Conservation (phyloP, 2,113 vertebrate species). For the Seriola rivoliana region DNA sequence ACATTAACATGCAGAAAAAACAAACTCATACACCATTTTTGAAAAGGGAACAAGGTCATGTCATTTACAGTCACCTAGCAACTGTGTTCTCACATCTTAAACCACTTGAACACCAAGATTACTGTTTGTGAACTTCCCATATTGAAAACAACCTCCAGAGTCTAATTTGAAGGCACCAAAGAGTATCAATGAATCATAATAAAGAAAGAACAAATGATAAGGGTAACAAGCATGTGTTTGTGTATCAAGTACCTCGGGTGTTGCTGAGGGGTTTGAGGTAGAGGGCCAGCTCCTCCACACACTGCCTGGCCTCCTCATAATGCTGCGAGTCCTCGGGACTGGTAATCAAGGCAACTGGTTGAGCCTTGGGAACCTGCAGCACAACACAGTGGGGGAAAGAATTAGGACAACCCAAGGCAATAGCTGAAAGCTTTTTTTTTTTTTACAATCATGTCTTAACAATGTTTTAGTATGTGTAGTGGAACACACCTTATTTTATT, state of each 20-base stretch:
- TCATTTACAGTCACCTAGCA: neutral
- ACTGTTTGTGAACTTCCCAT: neutral
- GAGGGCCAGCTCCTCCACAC: slow-evolving; percentile 97
- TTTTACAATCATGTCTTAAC: neutral
- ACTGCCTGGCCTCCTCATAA: slow-evolving; percentile 97
- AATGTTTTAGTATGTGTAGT: neutral
- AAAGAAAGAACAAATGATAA: neutral
- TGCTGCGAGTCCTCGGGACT: slow-evolving; percentile 96
- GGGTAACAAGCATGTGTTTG: neutral
- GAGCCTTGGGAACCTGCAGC: slow-evolving; percentile 93
- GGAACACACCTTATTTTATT: neutral
- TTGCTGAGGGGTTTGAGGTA: slow-evolving; percentile 99
- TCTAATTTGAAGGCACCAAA: neutral
- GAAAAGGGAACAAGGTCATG: neutral
- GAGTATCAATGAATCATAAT: neutral
- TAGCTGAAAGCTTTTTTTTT: neutral
- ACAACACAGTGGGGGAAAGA: neutral
- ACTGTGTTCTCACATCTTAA: slow-evolving; percentile 11
- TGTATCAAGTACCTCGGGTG: slow-evolving; percentile 87
- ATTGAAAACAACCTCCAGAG: neutral
- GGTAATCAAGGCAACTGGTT: slow-evolving; percentile 93
- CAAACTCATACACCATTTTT: neutral
- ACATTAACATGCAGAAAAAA: neutral
- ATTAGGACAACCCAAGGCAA: slow-evolving; percentile 3
- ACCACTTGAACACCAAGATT: neutral